Base-by-base conservation (phyloP, 1,140 invertebrate genomes). In the Drosophila mauritiana region DNA sequence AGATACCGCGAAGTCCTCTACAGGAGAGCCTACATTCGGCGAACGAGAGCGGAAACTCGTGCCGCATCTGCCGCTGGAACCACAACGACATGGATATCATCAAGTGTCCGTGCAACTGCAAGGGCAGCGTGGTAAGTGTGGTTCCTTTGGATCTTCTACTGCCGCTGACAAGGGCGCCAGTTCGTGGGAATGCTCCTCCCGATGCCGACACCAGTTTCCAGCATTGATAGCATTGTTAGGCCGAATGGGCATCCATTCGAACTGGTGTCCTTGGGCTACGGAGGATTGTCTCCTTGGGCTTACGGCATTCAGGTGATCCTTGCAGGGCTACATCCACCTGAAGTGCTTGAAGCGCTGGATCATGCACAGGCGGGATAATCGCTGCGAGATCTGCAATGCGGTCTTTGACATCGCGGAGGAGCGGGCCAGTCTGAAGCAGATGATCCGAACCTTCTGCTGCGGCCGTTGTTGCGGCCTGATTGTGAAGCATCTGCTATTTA, bases 261-360 rank as follows among this genome's bases (percentile, higher is more conserved):
- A 27, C 25, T 27, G 25, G 6, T 6, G 25, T 5, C 25, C 25
- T 6, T 27, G 25, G 25, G 6, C 25, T 43, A 8, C 3, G 8
- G 20, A 2, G 17, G 42, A 15, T n/a, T 15, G 13, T n/a, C n/a
- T 22, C 13, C 10, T 27, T 31, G 27, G 39, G 4, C 17, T 31
- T 10, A 27, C 27, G 3, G n/a, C 15, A 39, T 52, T 37, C 12
- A 42, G 15, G 4, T 52, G 7, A 62, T 42, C 25, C 2, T 13
- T 15, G 8, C 25, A 92, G 91, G 91, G 91, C 5, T 88, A 61
- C 15, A 78, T 91, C 37, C 91, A 92, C 48, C 37, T 92, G 51
- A 91, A 78, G 52, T 91, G 90, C 46, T 58, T 91, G 20, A 91
- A 90, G 31, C 77, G 81, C 13, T 91, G 90, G 90, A 91, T 91